phyloP scores from a whole-genome alignment of 2,888 invertebrate species.

The Choristoneura rosaceana region DNA sequence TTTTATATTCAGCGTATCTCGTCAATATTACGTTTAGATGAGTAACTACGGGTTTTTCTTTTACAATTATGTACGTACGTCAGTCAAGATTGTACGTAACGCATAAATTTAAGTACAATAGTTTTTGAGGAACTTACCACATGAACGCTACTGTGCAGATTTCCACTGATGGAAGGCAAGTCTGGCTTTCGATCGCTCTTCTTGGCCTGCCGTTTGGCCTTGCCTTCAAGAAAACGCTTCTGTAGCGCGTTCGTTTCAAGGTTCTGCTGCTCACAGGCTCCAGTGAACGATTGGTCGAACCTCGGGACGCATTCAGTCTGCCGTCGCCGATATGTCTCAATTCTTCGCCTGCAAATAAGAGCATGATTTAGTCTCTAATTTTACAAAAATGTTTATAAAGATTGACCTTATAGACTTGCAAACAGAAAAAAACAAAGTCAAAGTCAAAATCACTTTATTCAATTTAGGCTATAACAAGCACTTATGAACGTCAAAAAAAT shows the following conservation, averaged over 20 bases:
- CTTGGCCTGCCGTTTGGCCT: slow-evolving; percentile 94
- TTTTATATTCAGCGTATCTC: neutral
- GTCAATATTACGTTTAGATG: no score
- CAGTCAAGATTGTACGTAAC: no score
- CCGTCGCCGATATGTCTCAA: slow-evolving; percentile 94
- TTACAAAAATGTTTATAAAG: no score
- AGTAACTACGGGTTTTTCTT: no score
- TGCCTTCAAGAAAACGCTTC: slow-evolving; percentile 95
- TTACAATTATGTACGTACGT: no score
- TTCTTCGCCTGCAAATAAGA: slow-evolving; percentile 88
- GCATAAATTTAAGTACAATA: neutral
- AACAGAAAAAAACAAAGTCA: no score
- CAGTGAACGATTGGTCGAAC: slow-evolving; percentile 94
- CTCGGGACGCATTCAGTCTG: slow-evolving; percentile 95
- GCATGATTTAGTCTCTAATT: slow-evolving; percentile 7
- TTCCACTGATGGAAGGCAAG: slow-evolving; percentile 78
- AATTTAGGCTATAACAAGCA: no score
- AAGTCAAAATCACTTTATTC: no score
- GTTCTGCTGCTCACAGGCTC: slow-evolving; percentile 95
- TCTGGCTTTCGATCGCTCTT: slow-evolving; percentile 88
- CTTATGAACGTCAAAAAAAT: no score
- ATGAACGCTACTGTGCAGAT: slow-evolving; percentile 90
- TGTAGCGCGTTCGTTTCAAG: slow-evolving; percentile 95
- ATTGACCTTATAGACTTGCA: no score
- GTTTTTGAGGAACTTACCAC: slow-evolving; percentile 73